Evolutionary conservation across 2,888 invertebrate genomes (phyloP), one percentile per base, ranked within the genome.

Genomic region (Leucoma salicis): DNA sequence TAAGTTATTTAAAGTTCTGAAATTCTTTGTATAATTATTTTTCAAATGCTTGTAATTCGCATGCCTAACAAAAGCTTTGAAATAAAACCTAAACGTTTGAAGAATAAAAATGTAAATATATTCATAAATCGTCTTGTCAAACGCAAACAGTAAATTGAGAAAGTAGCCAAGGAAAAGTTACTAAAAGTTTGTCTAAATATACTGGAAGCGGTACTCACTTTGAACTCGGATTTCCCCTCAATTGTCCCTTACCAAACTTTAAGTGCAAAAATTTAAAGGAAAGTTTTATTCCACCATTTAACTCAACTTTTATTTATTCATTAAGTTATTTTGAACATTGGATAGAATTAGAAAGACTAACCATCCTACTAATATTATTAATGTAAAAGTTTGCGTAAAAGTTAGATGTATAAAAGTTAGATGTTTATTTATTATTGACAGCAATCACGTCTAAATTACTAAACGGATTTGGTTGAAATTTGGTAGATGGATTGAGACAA

Each of bases 141-240:
- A 57, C 13, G 46, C 40, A 53, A 53, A 38, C 46, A 48, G 25
- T 40, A 39, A 41, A 43, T 44, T 42, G 34, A 36, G 35, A 41
- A 35, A 47, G 15, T 16, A 35, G 42, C 33, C 16, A 29, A 42
- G 29, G 46, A 52, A 51, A 49, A 49, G 35, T 45, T 50, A 35
- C 41, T 24, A 48, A 60, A 63, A 66, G 49, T 63, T 57, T 44
- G 48, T 37, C 44, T 57, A 57, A 61, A 56, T 52, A 57, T 39
- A 52, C 53, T 35, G 46, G n/a, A 51, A 55, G 52, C 39, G 48
- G 39, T 39, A 48, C 49, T 62, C 40, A 39, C 49, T 39, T 43
- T 38, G 31, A 10, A 18, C 21, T 46, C 31, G 24, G 46, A 14
- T 27, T 35, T 48, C 27, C 24, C n/a, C 8, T 35, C 21, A 13